Evolutionary conservation across 2,113 vertebrate species (phyloP).

Genomic region (Tichodroma muraria): DNA sequence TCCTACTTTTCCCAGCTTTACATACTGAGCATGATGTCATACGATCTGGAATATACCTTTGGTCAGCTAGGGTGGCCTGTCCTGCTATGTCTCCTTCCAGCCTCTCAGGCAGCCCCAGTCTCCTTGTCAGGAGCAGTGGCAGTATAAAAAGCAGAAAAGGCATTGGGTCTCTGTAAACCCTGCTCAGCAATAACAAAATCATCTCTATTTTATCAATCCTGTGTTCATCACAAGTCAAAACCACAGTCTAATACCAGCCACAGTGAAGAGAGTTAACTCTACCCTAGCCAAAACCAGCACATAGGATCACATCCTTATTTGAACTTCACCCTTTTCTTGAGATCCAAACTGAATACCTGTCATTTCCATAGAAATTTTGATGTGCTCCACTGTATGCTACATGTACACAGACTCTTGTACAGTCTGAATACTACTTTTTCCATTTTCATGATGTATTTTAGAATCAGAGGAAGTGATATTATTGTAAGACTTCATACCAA

Average conservation of each 20-base stretch:
- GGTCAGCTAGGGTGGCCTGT: neutral
- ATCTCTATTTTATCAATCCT: neutral
- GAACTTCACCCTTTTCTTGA: neutral
- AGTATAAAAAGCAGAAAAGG: neutral
- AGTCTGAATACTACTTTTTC: neutral
- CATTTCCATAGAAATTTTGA: neutral
- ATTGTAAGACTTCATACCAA: neutral
- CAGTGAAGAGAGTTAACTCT: neutral
- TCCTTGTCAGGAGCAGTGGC: neutral
- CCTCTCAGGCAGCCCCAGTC: too few species aligned
- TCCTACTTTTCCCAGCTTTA: neutral
- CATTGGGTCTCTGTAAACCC: neutral
- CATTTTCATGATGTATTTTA: neutral
- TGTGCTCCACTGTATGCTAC: neutral
- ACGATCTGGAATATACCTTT: neutral
- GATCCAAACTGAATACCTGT: neutral
- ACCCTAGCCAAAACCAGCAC: neutral
- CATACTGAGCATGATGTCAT: neutral
- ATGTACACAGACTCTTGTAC: neutral
- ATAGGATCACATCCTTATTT: neutral
- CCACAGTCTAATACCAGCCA: neutral
- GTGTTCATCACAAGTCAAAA: neutral
- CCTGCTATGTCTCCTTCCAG: neutral
- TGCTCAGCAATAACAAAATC: neutral
- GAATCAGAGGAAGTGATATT: neutral